A percentile compares a stretch with the other conserved stretches of the same genome.
These are phyloP conservation scores for Peromyscus leucopus DNA, from an alignment of 2,113 vertebrate species.

Conservation along the genomic window DNA sequence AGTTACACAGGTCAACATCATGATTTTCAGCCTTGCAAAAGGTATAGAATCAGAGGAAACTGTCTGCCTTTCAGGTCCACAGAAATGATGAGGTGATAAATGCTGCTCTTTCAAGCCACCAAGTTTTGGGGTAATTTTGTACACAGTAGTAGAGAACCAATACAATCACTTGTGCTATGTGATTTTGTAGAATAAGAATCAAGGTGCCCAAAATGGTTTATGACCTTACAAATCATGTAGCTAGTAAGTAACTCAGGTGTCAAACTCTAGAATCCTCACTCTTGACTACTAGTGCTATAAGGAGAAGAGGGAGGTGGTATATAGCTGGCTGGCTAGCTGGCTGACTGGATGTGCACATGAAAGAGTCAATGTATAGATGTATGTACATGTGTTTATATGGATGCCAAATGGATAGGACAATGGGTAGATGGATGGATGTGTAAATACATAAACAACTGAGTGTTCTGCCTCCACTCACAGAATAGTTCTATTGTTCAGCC, in stretches of 20 bases:
- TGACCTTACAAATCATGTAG: neutral
- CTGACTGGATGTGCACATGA: neutral
- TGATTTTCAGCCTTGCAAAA: neutral
- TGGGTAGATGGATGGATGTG: neutral
- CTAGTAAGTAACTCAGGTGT: neutral
- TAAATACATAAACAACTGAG: neutral
- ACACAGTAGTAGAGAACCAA: neutral
- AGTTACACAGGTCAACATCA: neutral
- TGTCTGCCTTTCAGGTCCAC: neutral
- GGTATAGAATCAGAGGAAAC: neutral
- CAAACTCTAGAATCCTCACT: neutral
- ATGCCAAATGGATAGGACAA: neutral
- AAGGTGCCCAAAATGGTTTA: neutral
- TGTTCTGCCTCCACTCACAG: neutral
- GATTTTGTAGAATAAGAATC: neutral
- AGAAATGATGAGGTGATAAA: neutral
- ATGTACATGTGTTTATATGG: neutral
- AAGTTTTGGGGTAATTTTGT: neutral
- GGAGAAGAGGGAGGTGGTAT: neutral
- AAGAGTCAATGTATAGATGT: neutral
- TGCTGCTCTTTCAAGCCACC: neutral
- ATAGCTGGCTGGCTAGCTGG: neutral
- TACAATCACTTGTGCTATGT: neutral
- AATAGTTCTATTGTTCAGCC: neutral
- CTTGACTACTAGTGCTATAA: neutral